A percentile compares a stretch with the other conserved stretches of the same genome.
Evolutionary conservation across 2,113 vertebrate genomes (phyloP).

Genomic region (human (Homo sapiens)): GRCh38 chr7:97065001-97065500

Average conservation of each 20-base stretch:
- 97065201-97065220: background rate
- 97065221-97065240: background rate
- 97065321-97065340: slow-evolving; percentile 9
- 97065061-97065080: background rate
- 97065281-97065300: slow-evolving; percentile 1
- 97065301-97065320: background rate
- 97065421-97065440: background rate
- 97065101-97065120: background rate
- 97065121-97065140: background rate
- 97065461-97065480: background rate
- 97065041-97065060: background rate
- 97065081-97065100: background rate
- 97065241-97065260: slow-evolving; percentile 27
- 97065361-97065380: slow-evolving; percentile 46
- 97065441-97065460: background rate
- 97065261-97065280: background rate
- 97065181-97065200: background rate
- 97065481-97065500: background rate
- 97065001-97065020: background rate
- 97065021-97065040: background rate
- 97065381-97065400: background rate
- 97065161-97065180: slow-evolving; percentile 72
- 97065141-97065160: slow-evolving; percentile 20
- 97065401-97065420: slow-evolving; percentile 29
- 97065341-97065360: slow-evolving; percentile 39